Conservation (phyloP, 2,888 invertebrate species). For the Eristalis pertinax region DNA sequence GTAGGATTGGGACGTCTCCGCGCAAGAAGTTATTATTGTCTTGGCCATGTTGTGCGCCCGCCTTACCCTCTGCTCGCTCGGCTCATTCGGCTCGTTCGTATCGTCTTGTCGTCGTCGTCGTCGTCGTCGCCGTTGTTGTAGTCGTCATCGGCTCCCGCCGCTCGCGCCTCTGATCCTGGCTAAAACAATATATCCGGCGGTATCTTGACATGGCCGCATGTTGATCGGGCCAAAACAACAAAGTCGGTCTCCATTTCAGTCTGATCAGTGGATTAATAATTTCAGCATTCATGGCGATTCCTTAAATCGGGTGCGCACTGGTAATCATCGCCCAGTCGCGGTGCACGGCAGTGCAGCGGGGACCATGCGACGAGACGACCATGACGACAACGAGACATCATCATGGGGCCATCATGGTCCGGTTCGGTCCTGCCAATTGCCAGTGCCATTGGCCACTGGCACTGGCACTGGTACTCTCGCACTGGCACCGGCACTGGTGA, state of each 20-base stretch:
- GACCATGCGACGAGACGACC: conserved; percentile 10
- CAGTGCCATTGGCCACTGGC: conserved; percentile 59
- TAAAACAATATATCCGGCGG: conserved; percentile 72
- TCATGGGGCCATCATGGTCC: conserved; percentile 50
- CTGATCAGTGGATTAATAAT: conserved; percentile 70
- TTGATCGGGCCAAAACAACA: conserved; percentile 71
- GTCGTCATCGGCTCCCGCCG: neutral
- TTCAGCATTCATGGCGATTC: conserved; percentile 66
- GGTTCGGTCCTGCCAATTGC: conserved; percentile 18
- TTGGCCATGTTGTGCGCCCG: conserved; percentile 62
- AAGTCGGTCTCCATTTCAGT: conserved; percentile 69
- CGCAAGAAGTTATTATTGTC: conserved; percentile 66
- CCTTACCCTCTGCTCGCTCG: neutral
- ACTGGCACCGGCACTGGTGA: conserved; percentile 53
- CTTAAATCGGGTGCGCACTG: conserved; percentile 66
- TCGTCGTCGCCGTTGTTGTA: neutral
- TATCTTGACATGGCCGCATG: conserved; percentile 71
- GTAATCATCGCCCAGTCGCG: conserved; percentile 66
- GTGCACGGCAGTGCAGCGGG: conserved; percentile 1
- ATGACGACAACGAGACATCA: conserved; percentile 67
- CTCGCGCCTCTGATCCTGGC: conserved; percentile 25
- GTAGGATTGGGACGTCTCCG: conserved; percentile 58
- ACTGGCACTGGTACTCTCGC: conserved; percentile 63
- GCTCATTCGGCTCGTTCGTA: neutral
- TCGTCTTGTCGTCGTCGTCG: neutral